phyloP scores from a whole-genome alignment of 2,888 invertebrate genomes.

The Apoda limacodes region DNA sequence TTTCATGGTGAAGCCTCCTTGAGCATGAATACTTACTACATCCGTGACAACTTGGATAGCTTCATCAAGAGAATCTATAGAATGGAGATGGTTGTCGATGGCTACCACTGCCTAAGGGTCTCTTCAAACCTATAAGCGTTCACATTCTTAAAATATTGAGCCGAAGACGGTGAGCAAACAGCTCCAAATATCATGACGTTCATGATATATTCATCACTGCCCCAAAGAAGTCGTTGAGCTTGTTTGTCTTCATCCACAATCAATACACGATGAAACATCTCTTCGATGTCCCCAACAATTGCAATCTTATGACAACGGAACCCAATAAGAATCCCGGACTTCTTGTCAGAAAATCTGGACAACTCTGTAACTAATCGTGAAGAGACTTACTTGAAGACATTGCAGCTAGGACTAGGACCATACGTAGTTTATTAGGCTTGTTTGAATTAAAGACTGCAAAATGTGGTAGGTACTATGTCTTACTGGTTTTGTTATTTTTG shows the following conservation, averaged over 20 bases:
- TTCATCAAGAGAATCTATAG: too few relatives aligned
- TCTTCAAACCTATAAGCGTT: too few relatives aligned
- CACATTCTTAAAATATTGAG: too few relatives aligned
- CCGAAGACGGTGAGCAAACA: too few relatives aligned
- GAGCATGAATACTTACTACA: too few relatives aligned
- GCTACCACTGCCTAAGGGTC: too few relatives aligned
- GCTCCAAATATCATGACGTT: too few relatives aligned
- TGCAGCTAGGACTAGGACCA: slow-evolving; percentile 8
- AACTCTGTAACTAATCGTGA: slow-evolving; percentile 11
- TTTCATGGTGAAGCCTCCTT: too few relatives aligned
- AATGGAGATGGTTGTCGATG: too few relatives aligned
- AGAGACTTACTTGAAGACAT: slow-evolving; percentile 6
- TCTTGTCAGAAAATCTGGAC: slow-evolving; percentile 21
- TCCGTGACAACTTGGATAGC: too few relatives aligned
- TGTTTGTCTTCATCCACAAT: slow-evolving; percentile 3
- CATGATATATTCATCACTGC: not conserved
- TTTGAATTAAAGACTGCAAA: too few relatives aligned
- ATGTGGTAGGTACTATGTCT: slow-evolving; percentile 11
- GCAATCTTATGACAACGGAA: slow-evolving; percentile 27
- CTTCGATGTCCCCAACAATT: slow-evolving; percentile 22
- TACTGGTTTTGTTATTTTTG: not conserved
- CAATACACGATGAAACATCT: slow-evolving; percentile 4
- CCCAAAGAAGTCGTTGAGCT: slow-evolving; percentile 5
- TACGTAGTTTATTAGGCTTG: slow-evolving; percentile 9
- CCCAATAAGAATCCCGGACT: slow-evolving; percentile 24